Evolutionary conservation across 2,888 invertebrate genomes (phyloP).

Genomic region (Clepsis dumicolana): DNA sequence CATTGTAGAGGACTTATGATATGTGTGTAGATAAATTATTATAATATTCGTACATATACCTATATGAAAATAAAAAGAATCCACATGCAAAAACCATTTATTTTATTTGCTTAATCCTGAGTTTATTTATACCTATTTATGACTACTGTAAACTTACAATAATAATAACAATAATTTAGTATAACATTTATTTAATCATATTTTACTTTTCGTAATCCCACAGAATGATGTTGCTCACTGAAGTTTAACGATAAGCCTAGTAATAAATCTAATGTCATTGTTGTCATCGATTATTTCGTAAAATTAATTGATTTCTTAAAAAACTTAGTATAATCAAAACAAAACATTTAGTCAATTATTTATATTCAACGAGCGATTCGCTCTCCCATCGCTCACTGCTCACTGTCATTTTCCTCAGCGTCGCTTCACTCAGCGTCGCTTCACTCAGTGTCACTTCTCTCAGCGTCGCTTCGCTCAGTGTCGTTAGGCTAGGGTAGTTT

Average conservation of each 20-base stretch:
- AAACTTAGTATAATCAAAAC: background rate
- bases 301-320: background rate
- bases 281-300: background rate
- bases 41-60: too few species aligned
- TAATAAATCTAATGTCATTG: background rate
- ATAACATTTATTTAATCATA: too few species aligned
- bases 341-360: background rate
- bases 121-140: background rate
- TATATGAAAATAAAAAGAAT: background rate
- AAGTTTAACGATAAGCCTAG: background rate
- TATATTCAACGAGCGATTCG: background rate
- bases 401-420: too few species aligned
- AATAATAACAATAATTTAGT: too few species aligned
- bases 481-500: background rate
- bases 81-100: background rate
- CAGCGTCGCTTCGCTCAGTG: too few species aligned
- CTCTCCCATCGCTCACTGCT: too few species aligned
- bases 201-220: background rate
- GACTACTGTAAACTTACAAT: background rate
- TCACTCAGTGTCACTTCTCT: too few species aligned
- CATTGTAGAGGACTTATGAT: too few species aligned
- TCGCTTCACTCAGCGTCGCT: too few species aligned
- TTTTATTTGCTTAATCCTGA: background rate
- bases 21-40: too few species aligned
- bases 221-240: background rate